Evolutionary conservation across 1,140 invertebrate genomes (phyloP), one percentile per base, ranked within the genome.

Genomic region (Macrotrachela quadricornifera): DNA sequence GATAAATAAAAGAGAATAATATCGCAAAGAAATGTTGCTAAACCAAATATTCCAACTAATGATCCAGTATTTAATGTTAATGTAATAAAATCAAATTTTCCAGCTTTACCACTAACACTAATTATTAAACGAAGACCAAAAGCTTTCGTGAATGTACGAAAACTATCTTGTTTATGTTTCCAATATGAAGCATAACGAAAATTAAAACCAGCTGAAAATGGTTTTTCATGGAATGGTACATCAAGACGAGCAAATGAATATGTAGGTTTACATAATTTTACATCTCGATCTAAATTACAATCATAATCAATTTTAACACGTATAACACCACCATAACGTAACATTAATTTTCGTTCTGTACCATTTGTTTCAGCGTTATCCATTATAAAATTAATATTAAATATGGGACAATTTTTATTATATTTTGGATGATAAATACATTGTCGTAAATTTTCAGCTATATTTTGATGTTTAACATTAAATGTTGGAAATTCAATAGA

Each of bases 121-220:
- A 58, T 52, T 9, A 58, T 49, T 36, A 58, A 58, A 43, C 47
- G 47, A 10, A 58, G 41, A 13, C 57, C 57, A 45, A 55, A 58
- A 8, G 57, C 57, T 46, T 58, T 58, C 2, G 43, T 54, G 2
- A 56, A 43, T n/a, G 10, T 49, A 4, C 54, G 51, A 12, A 4
- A 8, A 30, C 21, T 30, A 4, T 30, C 21, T 4, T 8, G 3
- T 4, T 30, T 2, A 30, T 30, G 8, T 30, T 30, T 30, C 21
- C 21, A 30, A 30, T 30, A 30, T 30, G 21, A 30, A 30, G 21
- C 21, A 30, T 30, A 30, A 8, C 21, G 21, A 30, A 30, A 30
- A 30, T 30, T 30, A 17, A 30, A 39, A 12, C 42, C n/a, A 46
- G 0, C 12, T 9, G 42, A 54, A 50, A 6, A 6, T 51, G 45